These are phyloP conservation scores for Periophthalmus magnuspinnatus DNA, from an alignment of 2,797 vertebrate genomes.

Conservation along the genomic window DNA sequence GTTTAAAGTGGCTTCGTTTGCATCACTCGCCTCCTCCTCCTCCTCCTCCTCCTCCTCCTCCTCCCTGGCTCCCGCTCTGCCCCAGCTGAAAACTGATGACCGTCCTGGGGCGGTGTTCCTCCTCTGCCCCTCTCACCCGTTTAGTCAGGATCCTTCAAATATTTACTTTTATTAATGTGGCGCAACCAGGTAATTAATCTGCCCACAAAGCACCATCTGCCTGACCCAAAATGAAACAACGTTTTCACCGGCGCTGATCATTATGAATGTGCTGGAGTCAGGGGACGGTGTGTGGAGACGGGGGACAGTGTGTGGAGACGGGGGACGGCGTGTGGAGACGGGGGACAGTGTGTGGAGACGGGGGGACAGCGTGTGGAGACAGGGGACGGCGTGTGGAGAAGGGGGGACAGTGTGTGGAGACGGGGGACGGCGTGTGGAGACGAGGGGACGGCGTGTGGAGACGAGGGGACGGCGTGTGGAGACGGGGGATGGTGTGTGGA, in stretches of 20 bases:
- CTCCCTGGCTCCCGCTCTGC: slow-evolving; percentile 55
- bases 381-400: slow-evolving; percentile 37
- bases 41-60: slow-evolving; percentile 40
- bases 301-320: too few species aligned
- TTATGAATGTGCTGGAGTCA: slow-evolving; percentile 51
- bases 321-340: too few species aligned
- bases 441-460: too few species aligned
- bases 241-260: slow-evolving; percentile 67
- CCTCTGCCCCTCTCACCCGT: slow-evolving; percentile 62
- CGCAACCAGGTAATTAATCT: slow-evolving; percentile 75
- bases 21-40: slow-evolving; percentile 60
- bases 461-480: too few species aligned
- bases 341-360: too few species aligned
- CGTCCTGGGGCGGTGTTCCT: slow-evolving; percentile 59
- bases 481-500: slow-evolving; percentile 25
- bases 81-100: slow-evolving; percentile 69
- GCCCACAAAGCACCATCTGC: slow-evolving; percentile 79
- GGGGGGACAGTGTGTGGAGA: too few species aligned
- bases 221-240: slow-evolving; percentile 74
- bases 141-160: slow-evolving; percentile 72
- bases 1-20: slow-evolving; percentile 33
- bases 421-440: too few species aligned
- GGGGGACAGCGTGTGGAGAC: too few species aligned
- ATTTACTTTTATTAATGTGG: slow-evolving; percentile 80
- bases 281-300: slow-evolving; percentile 40